A percentile compares a stretch with the other conserved stretches of the same genome.
Conservation (phyloP, 2,113 vertebrate genomes). For the Macquaria ambigua region DNA sequence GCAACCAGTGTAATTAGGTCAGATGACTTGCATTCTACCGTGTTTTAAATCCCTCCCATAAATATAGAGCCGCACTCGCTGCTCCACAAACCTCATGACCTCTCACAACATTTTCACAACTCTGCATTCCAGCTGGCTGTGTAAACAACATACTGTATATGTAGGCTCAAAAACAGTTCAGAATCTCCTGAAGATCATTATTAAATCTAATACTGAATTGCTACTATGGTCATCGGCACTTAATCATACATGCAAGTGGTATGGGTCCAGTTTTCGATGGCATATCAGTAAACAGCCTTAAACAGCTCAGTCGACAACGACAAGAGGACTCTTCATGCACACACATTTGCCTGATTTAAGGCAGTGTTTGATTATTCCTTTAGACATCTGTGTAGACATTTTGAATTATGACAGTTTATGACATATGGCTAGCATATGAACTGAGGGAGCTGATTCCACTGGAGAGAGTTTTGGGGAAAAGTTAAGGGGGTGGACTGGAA, state of each 20-base stretch:
- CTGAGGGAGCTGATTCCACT: background rate
- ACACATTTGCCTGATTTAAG: slow-evolving; percentile 5
- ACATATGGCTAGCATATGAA: slow-evolving; percentile 34
- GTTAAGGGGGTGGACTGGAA: background rate
- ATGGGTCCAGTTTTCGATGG: background rate
- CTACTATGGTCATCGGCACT: background rate
- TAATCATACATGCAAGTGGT: background rate
- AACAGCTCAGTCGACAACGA: background rate
- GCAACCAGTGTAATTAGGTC: slow-evolving; percentile 77
- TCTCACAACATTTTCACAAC: slow-evolving; percentile 60
- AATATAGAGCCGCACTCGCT: slow-evolving; percentile 69
- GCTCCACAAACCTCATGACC: slow-evolving; percentile 69
- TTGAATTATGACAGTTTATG: slow-evolving; percentile 19
- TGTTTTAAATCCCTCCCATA: slow-evolving; percentile 73
- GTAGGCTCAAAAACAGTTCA: background rate
- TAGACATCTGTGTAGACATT: background rate
- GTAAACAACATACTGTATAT: slow-evolving; percentile 37
- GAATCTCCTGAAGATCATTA: background rate
- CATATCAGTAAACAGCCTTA: background rate
- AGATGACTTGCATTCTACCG: slow-evolving; percentile 77
- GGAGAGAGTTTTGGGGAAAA: background rate
- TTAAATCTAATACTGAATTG: background rate
- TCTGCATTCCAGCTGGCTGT: slow-evolving; percentile 44
- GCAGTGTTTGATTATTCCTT: slow-evolving; percentile 15
- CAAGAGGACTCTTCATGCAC: background rate